Conservation (phyloP, 2,888 invertebrate genomes). For the Diloba caeruleocephala region DNA sequence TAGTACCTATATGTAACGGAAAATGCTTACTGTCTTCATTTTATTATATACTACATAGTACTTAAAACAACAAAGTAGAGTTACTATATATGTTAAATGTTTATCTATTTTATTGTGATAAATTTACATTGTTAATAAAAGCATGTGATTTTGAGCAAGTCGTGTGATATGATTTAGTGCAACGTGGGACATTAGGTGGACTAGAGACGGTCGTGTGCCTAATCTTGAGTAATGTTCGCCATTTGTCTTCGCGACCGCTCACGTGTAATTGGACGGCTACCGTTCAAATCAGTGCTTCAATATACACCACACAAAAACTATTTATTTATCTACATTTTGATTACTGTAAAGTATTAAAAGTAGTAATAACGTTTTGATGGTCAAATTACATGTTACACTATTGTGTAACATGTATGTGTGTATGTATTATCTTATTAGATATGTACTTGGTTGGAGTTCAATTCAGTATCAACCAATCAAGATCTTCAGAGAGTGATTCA, state of each 20-base stretch:
- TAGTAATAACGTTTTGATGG: too few relatives aligned
- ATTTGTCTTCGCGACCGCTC: constrained; percentile 72
- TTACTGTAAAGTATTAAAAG: neutral
- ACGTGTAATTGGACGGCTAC: constrained; percentile 73
- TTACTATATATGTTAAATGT: neutral
- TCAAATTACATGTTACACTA: too few relatives aligned
- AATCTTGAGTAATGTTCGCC: constrained; percentile 78
- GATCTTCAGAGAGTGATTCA: too few relatives aligned
- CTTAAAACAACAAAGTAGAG: neutral
- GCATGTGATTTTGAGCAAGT: constrained; percentile 44
- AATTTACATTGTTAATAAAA: constrained; percentile 23
- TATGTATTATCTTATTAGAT: too few relatives aligned
- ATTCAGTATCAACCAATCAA: too few relatives aligned
- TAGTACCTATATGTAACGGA: constrained; percentile 67
- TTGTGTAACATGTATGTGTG: too few relatives aligned
- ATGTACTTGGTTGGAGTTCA: too few relatives aligned
- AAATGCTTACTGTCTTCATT: constrained; percentile 27
- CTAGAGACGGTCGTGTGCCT: constrained; percentile 60
- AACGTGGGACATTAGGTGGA: constrained; percentile 54
- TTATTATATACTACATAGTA: constrained; percentile 24
- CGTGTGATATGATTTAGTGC: constrained; percentile 63
- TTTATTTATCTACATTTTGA: constrained; percentile 35
- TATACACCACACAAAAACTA: constrained; percentile 43
- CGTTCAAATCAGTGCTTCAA: constrained; percentile 62
- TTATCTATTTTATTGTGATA: constrained; percentile 4